Base-by-base conservation (phyloP, 2,888 invertebrate genomes). In the Tryphoninae sp. region DNA sequence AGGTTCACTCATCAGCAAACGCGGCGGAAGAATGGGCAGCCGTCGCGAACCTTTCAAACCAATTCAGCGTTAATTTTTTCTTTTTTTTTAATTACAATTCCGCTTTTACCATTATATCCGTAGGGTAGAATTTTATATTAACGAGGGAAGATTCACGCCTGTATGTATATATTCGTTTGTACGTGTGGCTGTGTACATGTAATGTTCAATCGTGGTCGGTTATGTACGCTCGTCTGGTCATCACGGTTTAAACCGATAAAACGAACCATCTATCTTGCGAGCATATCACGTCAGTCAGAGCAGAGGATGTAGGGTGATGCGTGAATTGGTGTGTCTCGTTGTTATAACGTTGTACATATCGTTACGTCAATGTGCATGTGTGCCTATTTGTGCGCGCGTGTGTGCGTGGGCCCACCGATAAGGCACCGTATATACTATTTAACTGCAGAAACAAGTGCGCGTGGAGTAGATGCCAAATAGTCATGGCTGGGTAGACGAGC, bases 391-490 rank as follows among this genome's bases (percentile, higher is more conserved):
- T 26, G 3, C 0, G 26, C 0, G 2, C 2, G 26, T 23, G 23
- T 26, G 26, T 26, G 26, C 3, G 26, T 2, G 26, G 2, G 26
- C 26, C 2, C 26, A 33, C 33, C 7, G 33, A 33, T 33, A 45
- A 45, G 2, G 45, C 45, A 13, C 3, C 13, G 19, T 45, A 45
- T 13, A 13, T 45, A 13, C 2, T 1, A 45, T 45, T 45, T 13
- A 45, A 45, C 45, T 40, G 42, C n/a, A 23, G 55, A 4, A 23
- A 42, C 53, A 58, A 62, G 68, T 49, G 65, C 42, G 45, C 40
- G 59, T 62, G 42, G 58, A 61, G 65, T 78, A 26, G 78, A 71
- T 16, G 64, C 26, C 49, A 62, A 65, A 71, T 76, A 80, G 71
- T 80, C 65, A 62, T 51, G 53, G 55, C 55, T 45, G 6, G 33